Evolutionary conservation across 2,113 vertebrate species (phyloP), one percentile per base, ranked within the genome.

Genomic region (Zosterops hypoxanthus): DNA sequence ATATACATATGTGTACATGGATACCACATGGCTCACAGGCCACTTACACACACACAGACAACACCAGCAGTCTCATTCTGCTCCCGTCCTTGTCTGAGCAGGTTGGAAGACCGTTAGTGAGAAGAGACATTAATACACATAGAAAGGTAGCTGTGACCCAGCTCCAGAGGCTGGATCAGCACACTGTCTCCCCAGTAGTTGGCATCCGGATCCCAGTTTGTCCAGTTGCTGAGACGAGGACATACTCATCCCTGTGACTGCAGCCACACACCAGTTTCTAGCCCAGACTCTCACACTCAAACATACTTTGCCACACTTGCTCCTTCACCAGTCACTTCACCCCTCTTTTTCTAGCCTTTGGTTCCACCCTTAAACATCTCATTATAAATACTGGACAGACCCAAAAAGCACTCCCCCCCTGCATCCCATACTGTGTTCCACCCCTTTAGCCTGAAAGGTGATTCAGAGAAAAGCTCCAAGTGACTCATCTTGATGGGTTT

Each of bases 1-100:
- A 3, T 3, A 11, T 12, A 12, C 15, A 19, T 5, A 3, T 5
- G 16, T 2, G 3, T 3, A 29, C 5, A 5, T 6, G 16, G 42
- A 8, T 7, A 12, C 10, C 71, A 57, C 52, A 24, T 4, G 15
- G 44, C 31, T 59, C 34, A 36, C 86, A 56, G 34, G 4, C 5
- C 15, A 11, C 46, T 60, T 14, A 12, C 5, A 5, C 1, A 29
- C 57, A 24, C 59, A 78, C 28, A 55, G 36, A 28, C 52, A 76
- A 0, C 21, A 28, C 7, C 28, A 18, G 1, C 2, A 28, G 14
- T 22, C n/a, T 76, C 39, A 15, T 63, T 53, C 49, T 63, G 36
- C 53, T 71, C 29, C 42, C 0, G 1, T 31, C 15, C 1, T 17
- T 24, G 39, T 11, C 69, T 50, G 31, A 56, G 34, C 1, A 31